Conservation (phyloP, 2,797 vertebrate species). For the Gymnoscopelus braueri region DNA sequence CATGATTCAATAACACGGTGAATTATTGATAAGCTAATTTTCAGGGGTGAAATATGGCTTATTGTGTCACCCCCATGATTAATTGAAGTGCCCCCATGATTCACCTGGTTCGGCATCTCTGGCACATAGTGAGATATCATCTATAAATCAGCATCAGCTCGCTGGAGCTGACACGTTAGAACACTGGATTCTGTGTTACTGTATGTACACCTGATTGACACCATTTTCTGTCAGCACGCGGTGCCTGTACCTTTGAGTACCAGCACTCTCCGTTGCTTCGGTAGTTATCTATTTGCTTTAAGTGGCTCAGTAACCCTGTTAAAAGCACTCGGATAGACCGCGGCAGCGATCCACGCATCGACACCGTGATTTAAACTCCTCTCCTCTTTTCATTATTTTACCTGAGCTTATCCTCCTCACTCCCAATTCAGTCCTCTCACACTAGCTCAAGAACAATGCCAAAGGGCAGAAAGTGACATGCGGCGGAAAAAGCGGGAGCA, state of each 20-base stretch:
- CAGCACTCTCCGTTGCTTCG: too few species aligned
- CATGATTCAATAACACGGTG: constrained; percentile 76
- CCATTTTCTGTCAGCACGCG: too few species aligned
- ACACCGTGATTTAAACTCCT: background rate
- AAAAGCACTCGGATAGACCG: background rate
- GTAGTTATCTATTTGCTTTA: too few species aligned
- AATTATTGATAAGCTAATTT: constrained; percentile 87
- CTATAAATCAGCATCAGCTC: constrained; percentile 28
- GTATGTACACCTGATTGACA: too few species aligned
- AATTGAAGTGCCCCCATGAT: constrained; percentile 69
- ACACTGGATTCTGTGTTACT: too few species aligned
- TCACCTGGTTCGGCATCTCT: constrained; percentile 64
- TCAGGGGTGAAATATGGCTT: constrained; percentile 77
- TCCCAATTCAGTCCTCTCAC: constrained; percentile 24
- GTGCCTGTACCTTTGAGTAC: background rate
- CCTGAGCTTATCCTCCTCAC: constrained; percentile 23
- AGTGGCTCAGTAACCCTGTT: too few species aligned
- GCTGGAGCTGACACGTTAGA: constrained; percentile 15
- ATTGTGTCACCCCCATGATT: constrained; percentile 76
- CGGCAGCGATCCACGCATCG: background rate
- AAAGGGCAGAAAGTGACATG: constrained; percentile 32
- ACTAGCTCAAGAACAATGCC: constrained; percentile 37
- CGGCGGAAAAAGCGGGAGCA: constrained; percentile 54
- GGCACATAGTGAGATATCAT: constrained; percentile 37
- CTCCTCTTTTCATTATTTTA: constrained; percentile 20